Evolutionary conservation across 2,113 vertebrate genomes (phyloP), one percentile per base, ranked within the genome.

Genomic region (Phrynosoma blainvillii): DNA sequence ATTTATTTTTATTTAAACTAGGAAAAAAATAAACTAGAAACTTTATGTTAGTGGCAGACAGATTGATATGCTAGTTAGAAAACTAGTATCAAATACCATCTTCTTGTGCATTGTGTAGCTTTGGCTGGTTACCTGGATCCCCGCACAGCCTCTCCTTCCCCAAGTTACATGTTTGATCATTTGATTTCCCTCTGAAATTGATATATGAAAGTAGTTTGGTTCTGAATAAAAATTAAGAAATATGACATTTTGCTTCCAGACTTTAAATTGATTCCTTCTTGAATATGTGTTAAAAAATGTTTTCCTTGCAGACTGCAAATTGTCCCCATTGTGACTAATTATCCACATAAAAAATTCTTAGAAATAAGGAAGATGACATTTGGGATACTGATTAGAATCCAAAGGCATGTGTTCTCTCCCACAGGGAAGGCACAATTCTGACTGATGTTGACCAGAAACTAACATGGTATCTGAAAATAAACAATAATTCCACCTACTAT

Each of bases 321-420:
- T 77, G 74, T 79, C 30, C 47, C 81, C 65, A 27, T 78, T 68
- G 47, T 88, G 87, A 84, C 74, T 88, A 83, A 87, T 87, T 82
- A 68, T 82, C 27, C 62, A 66, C 20, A 23, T 25, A 66, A 42
- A 59, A 76, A 82, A 47, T 66, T 88, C 40, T 52, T 65, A 16
- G 32, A 20, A 52, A 81, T 42, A 81, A 75, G 56, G 36, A 47
- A 23, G 20, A 13, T 23, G 70, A 84, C 77, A 32, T 75, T 65
- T 82, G 54, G 71, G 70, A 68, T 42, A 18, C 85, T 59, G n/a
- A 59, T 80, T 80, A 88, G 47, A 68, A 82, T 66, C 56, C 27
- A 52, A 12, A 25, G 32, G 27, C 20, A 76, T 77, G 62, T 30
- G 5, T 20, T 73, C 25, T 42, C 8, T 36, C 14, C 52, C 56